These are phyloP conservation scores for Dynastes tityus DNA, from an alignment of 2,888 invertebrate genomes.

Conservation along the genomic window DNA sequence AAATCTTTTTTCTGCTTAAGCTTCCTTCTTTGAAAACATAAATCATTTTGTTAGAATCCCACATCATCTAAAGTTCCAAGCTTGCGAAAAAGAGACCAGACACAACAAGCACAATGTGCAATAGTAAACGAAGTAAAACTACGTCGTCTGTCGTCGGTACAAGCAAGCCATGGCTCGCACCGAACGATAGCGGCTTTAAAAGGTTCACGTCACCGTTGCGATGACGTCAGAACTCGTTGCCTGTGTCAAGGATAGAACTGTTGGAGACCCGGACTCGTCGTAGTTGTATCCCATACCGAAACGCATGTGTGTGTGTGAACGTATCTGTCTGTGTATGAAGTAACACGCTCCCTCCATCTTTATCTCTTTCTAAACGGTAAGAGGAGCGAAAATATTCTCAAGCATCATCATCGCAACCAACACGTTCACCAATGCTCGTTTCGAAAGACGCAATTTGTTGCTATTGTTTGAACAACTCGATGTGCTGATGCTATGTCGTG, in stretches of 20 bases:
- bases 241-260: constrained; percentile 46
- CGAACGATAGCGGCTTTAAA: constrained; percentile 47
- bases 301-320: neutral
- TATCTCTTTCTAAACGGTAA: neutral
- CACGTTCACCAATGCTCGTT: neutral
- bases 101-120: constrained; percentile 14
- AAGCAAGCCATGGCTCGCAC: constrained; percentile 24
- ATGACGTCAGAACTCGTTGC: constrained; percentile 42
- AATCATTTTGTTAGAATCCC: no score
- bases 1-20: no score
- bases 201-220: constrained; percentile 35
- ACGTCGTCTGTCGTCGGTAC: constrained; percentile 19
- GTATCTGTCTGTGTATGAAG: neutral
- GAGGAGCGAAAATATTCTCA: neutral
- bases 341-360: neutral
- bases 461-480: neutral
- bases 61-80: no score
- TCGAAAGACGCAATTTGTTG: neutral
- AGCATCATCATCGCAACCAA: neutral
- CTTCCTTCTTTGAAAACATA: no score
- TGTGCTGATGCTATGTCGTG: neutral
- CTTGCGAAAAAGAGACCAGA: no score
- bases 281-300: constrained; percentile 19
- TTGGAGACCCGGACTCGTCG: constrained; percentile 33
- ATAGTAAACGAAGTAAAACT: neutral